Evolutionary conservation across 2,888 invertebrate species (phyloP), one percentile per base, ranked within the genome.

Genomic region (Unio pictorum): DNA sequence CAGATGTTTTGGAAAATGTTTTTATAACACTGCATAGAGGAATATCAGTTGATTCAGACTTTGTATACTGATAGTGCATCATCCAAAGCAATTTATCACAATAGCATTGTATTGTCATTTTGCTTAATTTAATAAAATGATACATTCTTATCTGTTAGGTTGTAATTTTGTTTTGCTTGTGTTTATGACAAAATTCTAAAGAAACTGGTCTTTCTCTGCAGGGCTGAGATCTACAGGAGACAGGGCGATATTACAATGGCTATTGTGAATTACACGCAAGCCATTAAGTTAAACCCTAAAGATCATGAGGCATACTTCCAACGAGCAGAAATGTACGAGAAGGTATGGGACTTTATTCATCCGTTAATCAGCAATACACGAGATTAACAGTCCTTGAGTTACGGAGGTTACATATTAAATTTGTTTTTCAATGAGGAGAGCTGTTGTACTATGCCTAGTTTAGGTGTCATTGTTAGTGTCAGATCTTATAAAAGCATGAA

Each of bases 291-390:
- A 26, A 85, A 89, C 68, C 88, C 89, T 0, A 71, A 81, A 8
- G 88, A 90, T 71, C 83, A 88, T 75, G 87, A 90, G 68, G 86
- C 89, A 6, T 88, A 84, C 75, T 87, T 79, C 73, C 86, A 86
- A 62, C 76, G 89, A 60, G 90, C 89, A 3, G 82, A 86, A 72
- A 85, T 89, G 81, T 90, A 90, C 78, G 89, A 90, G 76, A 80
- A 84, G 82, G 88, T 88, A 68, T 58, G 58, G 58, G 58, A 26
- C 23, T 58, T 58, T 3, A 58, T 45, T 45, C 15, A 45, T 66
- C 66, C 34, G n/a, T 26, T 62, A 18, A 23, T 56, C 15, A 60
- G 45, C 26, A 61, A 61, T 26, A 26, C 55, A 4, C 55, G 23
- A 23, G 17, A 20, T 54, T 18, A 20, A 11, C 23, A 56, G n/a